phyloP scores from a whole-genome alignment of 2,888 invertebrate species.

The Oxyscelio sp. region DNA sequence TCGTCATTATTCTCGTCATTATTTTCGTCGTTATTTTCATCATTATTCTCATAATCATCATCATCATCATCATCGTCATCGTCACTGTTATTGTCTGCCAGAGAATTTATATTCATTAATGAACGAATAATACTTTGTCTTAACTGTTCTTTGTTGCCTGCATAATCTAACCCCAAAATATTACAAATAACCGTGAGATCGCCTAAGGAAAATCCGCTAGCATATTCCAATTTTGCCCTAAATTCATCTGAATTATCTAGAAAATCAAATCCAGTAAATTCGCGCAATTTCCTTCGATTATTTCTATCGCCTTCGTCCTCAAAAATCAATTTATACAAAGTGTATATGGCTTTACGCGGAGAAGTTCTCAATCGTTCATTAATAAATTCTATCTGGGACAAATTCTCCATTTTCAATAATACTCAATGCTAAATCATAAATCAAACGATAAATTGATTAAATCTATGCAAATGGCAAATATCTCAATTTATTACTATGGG shows the following conservation, averaged over 20 bases:
- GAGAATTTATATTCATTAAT: conserved; percentile 2
- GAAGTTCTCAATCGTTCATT: conserved; percentile 12
- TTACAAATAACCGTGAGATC: conserved; percentile 19
- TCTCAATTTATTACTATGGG: too few relatives aligned
- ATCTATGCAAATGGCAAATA: background rate
- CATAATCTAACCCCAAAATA: conserved; percentile 21
- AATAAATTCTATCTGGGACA: conserved; percentile 7
- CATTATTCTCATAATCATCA: too few relatives aligned
- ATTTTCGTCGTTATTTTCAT: too few relatives aligned
- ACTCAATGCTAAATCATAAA: too few relatives aligned
- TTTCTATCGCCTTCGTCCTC: conserved; percentile 36
- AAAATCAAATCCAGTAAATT: conserved; percentile 44
- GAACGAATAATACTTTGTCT: conserved; percentile 14
- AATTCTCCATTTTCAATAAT: conserved; percentile 12
- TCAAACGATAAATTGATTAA: background rate
- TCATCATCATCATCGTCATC: too few relatives aligned
- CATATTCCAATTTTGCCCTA: conserved; percentile 25
- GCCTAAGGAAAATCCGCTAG: conserved; percentile 9
- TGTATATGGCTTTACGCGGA: background rate
- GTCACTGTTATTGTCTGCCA: background rate
- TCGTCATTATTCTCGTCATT: too few relatives aligned
- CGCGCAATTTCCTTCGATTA: conserved; percentile 38
- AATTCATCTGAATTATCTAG: conserved; percentile 35
- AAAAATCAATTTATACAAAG: conserved; percentile 21
- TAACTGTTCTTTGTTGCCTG: conserved; percentile 2